Evolutionary conservation across 2,797 vertebrate species (phyloP), one percentile per base, ranked within the genome.

Genomic region (Eulemur albifrons): DNA sequence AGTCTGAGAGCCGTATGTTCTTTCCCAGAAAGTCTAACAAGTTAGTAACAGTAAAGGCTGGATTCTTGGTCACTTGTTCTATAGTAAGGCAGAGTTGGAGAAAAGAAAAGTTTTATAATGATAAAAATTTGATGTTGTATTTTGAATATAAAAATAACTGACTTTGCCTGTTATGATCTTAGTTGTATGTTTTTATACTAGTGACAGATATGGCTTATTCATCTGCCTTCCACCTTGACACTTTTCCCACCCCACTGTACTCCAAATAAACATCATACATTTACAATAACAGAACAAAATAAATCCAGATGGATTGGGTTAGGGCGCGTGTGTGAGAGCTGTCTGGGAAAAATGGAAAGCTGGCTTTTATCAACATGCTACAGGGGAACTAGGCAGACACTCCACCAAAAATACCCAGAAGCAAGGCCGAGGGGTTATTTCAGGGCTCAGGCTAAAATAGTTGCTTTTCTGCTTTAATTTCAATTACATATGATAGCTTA

Each of bases 391-490:
- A 54, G 25, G 18, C 30, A 79, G 48, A 77, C 83, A 80, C 23
- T 20, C 8, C 93, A 84, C 54, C 73, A 43, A 70, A 88, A 48
- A 6, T 15, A 75, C 30, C 23, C 48, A 82, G 61, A 88, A 92
- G 50, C 30, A n/a, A 38, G 61, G n/a, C 45, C 65, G 54, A n/a
- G 10, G n/a, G n/a, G 20, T 76, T 89, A 67, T 94, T 96, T 94
- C 90, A 94, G n/a, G 45, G 40, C 2, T 88, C 43, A 63, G 21
- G 35, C 25, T 76, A 86, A 93, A 96, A 84, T 86, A 92, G 61
- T 11, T 89, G 57, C 4, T 88, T 77, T 96, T 88, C 75, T 95
- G 45, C 38, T 86, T 95, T 89, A 82, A 57, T 95, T 96, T 79
- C 65, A 88, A 86, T 95, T 75, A 82, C 40, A 59, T 65, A 50